Conservation (phyloP, 1,140 invertebrate species). For the Drosophila carrolli region DNA sequence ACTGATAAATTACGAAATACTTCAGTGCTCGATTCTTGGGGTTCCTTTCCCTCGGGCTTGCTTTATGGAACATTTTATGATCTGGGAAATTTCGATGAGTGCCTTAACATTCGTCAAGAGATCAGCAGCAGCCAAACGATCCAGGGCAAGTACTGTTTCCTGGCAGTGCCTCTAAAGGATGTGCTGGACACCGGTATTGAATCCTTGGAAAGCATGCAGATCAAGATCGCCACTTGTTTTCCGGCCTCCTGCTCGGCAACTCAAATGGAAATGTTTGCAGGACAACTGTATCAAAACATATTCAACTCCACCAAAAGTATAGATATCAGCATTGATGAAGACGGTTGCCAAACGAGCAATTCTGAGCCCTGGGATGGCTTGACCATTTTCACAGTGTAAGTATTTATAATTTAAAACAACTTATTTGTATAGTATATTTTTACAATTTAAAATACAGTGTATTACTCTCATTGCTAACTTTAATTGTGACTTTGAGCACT, state of each 20-base stretch:
- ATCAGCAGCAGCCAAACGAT: constrained; percentile 23
- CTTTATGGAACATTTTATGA: constrained; percentile 26
- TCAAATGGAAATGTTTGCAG: constrained; percentile 1
- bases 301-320: neutral
- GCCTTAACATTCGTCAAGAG: constrained; percentile 22
- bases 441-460: constrained; percentile 7
- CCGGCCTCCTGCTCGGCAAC: constrained; percentile 20
- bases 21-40: constrained; percentile 66
- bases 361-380: constrained; percentile 25
- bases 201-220: neutral
- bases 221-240: constrained; percentile 27
- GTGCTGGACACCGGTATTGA: neutral
- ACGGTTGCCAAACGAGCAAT: constrained; percentile 13
- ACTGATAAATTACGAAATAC: neutral
- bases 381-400: constrained; percentile 60
- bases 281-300: neutral
- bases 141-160: constrained; percentile 49
- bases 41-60: constrained; percentile 27
- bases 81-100: constrained; percentile 63
- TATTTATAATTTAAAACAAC: neutral
- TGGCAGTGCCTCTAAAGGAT: constrained; percentile 8
- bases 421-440: neutral
- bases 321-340: constrained; percentile 4
- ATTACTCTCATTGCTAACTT: constrained; percentile 30
- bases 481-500: constrained; percentile 15